Base-by-base conservation (phyloP, 2,797 vertebrate species). In the Rhinichthys osculus region DNA sequence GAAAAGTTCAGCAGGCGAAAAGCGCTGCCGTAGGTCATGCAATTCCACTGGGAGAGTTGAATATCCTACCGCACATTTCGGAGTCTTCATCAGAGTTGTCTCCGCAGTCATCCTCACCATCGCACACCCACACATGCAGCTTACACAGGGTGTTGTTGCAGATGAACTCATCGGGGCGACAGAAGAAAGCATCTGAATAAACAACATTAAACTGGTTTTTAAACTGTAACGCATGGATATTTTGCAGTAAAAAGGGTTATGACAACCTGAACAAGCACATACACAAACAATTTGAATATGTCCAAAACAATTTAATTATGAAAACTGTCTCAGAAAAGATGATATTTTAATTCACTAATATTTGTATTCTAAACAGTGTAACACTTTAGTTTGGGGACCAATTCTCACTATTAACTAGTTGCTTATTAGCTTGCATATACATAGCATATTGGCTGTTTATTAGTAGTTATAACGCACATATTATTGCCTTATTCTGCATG, bases 111-210 rank as follows among this genome's bases (percentile, higher is more conserved):
- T 99, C 98, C 91, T 98, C 98, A 38, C 98, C 98, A 76, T 99
- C 97, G 90, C 98, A 99, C 85, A 99, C 95, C 98, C 98, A 99
- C 74, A 96, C 95, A 90, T 97, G 96, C 9, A 99, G 96, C 91
- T 99, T 99, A 93, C 98, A 99, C 82, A 99, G 94, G 7, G 97
- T 98, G 93, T 99, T 99, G 94, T 99, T 99, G 94, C 98, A 99
- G 87, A 98, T 93, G 92, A 99, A 99, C 84, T 99, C 98, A 93
- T 99, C 98, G 2, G 95, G 91, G 88, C 96, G 96, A 89, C 98
- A 99, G 93, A 97, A 98, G 90, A 97, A 97, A 87, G 96, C 94
- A 38, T 97, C 98, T 99, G 93, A n/a, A 91, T 90, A 90, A 40
- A 88, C 73, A 92, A 44, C 81, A 57, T 89, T 7, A 19, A 27